Conservation (phyloP, 2,797 vertebrate genomes). For the Anisognathus igniventris region DNA sequence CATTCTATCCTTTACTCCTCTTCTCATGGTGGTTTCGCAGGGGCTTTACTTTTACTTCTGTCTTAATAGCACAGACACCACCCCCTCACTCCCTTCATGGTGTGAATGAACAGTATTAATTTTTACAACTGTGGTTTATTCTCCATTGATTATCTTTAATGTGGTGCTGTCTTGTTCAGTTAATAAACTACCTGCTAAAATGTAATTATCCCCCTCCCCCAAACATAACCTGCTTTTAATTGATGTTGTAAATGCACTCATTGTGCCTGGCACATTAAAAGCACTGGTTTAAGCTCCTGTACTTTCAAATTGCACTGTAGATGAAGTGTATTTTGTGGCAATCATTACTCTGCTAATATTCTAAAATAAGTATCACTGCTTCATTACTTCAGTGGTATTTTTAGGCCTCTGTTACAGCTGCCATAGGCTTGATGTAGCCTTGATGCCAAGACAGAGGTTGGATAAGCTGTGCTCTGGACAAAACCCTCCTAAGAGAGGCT, state of each 20-base stretch:
- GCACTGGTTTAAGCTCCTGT: background rate
- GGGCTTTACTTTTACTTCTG: background rate
- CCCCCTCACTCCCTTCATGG: background rate
- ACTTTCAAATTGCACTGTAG: background rate
- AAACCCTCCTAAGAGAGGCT: background rate
- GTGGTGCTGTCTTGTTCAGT: constrained; percentile 39
- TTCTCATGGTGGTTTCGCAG: background rate
- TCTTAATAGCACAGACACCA: background rate
- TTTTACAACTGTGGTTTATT: constrained; percentile 37
- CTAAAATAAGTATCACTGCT: background rate
- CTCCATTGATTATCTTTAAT: constrained; percentile 58
- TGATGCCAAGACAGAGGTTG: background rate
- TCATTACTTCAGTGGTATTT: constrained; percentile 7
- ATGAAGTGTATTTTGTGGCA: constrained; percentile 9
- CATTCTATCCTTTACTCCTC: background rate
- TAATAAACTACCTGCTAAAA: constrained; percentile 32
- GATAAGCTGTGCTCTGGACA: background rate
- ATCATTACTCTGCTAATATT: constrained; percentile 12
- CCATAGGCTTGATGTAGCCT: background rate
- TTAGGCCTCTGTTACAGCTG: background rate
- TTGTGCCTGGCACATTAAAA: constrained; percentile 2
- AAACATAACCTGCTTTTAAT: constrained; percentile 36
- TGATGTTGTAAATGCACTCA: constrained; percentile 18
- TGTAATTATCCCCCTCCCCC: constrained; percentile 19
- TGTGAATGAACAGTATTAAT: constrained; percentile 9